These are phyloP conservation scores for Falco novaeseelandiae DNA, from an alignment of 2,797 vertebrate genomes.

Conservation along the genomic window DNA sequence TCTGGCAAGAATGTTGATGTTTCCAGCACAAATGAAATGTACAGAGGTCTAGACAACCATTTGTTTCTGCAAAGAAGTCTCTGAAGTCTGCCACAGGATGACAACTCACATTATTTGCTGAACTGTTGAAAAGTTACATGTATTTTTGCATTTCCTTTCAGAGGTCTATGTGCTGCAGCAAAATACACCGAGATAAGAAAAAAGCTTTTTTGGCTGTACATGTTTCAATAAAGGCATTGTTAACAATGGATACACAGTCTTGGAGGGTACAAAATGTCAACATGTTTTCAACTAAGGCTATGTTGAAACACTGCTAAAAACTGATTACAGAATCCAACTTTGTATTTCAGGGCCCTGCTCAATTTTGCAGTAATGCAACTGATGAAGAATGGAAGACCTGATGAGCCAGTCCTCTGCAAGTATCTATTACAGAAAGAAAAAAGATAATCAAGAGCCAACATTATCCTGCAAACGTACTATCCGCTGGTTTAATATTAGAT, in stretches of 20 bases:
- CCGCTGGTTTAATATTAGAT: not conserved
- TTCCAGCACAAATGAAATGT: not conserved
- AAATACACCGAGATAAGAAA: conserved; percentile 41
- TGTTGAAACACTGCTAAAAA: conserved; percentile 54
- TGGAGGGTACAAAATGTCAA: conserved; percentile 33
- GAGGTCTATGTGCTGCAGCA: conserved; percentile 14
- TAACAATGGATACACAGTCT: conserved; percentile 22
- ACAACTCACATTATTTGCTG: not conserved
- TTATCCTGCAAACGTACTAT: not conserved
- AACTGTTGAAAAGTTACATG: not conserved
- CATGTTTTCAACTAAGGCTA: conserved; percentile 21
- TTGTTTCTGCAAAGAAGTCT: not conserved
- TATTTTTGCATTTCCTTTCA: conserved; percentile 22
- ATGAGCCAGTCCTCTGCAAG: conserved; percentile 5
- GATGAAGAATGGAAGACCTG: not conserved
- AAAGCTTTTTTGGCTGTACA: conserved; percentile 3
- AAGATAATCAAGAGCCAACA: not conserved
- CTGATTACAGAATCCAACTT: not conserved
- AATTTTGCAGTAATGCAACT: not conserved
- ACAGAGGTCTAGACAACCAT: conserved; percentile 7
- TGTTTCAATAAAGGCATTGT: conserved; percentile 51
- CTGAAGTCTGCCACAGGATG: not conserved
- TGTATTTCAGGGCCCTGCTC: conserved; percentile 12
- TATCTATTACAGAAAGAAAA: not conserved
- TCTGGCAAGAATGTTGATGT: not conserved